Evolutionary conservation across 2,888 invertebrate species (phyloP), one percentile per base, ranked within the genome.

Genomic region (Yponomeuta sedellus): DNA sequence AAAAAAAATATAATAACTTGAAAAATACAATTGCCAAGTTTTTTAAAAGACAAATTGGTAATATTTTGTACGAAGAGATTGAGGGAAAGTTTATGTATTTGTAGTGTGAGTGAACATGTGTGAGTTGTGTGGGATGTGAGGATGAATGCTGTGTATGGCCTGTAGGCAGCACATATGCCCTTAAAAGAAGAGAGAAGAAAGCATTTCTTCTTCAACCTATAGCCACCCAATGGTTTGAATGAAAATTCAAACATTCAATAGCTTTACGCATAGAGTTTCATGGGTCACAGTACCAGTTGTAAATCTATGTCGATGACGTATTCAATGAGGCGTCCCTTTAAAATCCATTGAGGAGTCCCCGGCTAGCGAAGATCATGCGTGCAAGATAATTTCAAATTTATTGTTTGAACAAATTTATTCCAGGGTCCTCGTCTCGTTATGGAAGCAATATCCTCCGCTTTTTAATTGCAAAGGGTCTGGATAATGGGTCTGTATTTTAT

Each of bases 281-380:
- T 52, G 16, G 16, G 16, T 52, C 12, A 52, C 44, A 3, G 76
- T 76, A 71, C 70, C 71, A 69, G 71, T 76, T 71, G 82, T 89
- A 88, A 89, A 91, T 89, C 78, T 75, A 75, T 72, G 69, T 74
- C 76, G 82, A 84, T 88, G 89, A 90, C 86, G 78, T 75, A 80
- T 82, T 85, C 78, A 90, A 91, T 88, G 85, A 81, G 67, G 82
- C 84, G 78, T 78, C 75, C 73, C 85, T 87, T 85, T 83, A 83
- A 85, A 84, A 82, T 85, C 80, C 75, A n/a, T 63, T 63, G 19
- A 44, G 34, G 28, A 61, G 25, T 59, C 20, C 25, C 59, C 11
- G 25, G 59, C 62, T 6, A 52, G 20, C 22, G 20, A 22, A 52
- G 64, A 64, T 64, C 64, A 64, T 28, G 56, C n/a, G 22, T 25